Evolutionary conservation across 2,888 invertebrate species (phyloP), one percentile per base, ranked within the genome.

Genomic region (Eudemis profundana): DNA sequence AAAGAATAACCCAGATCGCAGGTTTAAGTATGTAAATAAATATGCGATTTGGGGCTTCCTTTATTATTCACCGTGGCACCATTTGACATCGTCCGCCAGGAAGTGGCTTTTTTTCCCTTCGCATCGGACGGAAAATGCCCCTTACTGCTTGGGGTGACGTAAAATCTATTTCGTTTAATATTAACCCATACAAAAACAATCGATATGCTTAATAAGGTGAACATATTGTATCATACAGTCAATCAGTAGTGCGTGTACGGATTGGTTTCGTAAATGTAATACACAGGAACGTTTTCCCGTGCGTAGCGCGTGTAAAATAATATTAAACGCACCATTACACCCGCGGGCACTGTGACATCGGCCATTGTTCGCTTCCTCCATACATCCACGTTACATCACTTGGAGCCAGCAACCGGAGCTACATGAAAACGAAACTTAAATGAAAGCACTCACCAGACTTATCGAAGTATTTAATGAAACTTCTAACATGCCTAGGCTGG

Each of bases 271-370:
- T 53, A 46, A 60, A 47, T 38, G 59, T 38, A 38, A 27, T 46
- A 59, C 50, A 42, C 23, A 63, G 38, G 56, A 63, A 57, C 59
- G 65, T 70, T 69, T 68, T 68, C 70, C 70, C 70, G 67, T 65
- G 66, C 67, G 75, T 77, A 75, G 72, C 66, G 75, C 80, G 82
- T 83, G 82, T 83, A 82, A 85, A 83, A 81, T 82, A 82, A 84
- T 82, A 86, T 87, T 86, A 80, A 80, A 85, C 88, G 89, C 86
- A 82, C 78, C 87, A 89, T 89, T 90, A 86, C 80, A 81, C 72
- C 81, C 61, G 76, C 83, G 80, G 74, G 72, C 72, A 81, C 84
- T 87, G 85, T 87, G 84, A 86, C 87, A 84, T 77, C 75, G 78
- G 21, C 82, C 75, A 88, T 86, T 85, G 87, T 87, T 85, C 81